A percentile compares a stretch with the other conserved stretches of the same genome.
phyloP scores from a whole-genome alignment of 2,797 vertebrate species.

The Neoniphon sammara region DNA sequence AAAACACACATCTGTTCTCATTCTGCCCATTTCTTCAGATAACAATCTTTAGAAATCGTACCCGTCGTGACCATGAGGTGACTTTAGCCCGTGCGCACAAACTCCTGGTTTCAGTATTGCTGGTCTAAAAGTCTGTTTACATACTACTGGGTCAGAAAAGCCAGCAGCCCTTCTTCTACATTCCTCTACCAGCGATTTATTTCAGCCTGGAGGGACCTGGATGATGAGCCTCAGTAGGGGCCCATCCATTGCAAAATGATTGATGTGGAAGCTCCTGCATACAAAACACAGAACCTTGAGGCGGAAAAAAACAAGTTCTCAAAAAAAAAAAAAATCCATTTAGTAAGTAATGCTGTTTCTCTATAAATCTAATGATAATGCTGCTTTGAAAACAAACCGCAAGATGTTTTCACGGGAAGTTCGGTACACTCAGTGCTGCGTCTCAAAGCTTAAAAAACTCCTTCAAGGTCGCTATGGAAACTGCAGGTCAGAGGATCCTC shows the following conservation, averaged over 20 bases:
- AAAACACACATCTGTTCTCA: conserved; percentile 11
- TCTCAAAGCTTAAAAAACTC: neutral
- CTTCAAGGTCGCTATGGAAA: conserved; percentile 9
- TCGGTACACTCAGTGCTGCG: neutral
- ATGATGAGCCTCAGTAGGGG: conserved; percentile 32
- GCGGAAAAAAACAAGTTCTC: conserved; percentile 25
- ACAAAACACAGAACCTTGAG: conserved; percentile 30
- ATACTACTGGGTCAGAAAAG: neutral
- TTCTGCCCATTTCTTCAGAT: conserved; percentile 10
- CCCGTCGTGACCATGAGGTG: conserved; percentile 11
- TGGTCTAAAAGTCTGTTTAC: neutral
- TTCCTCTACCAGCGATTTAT: neutral
- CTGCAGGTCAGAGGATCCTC: neutral
- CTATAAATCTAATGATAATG: conserved; percentile 9
- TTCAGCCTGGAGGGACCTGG: conserved; percentile 9
- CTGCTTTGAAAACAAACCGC: conserved; percentile 36
- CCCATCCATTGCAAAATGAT: conserved; percentile 27
- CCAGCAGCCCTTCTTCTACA: conserved; percentile 1
- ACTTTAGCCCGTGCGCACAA: conserved; percentile 20
- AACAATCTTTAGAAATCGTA: conserved; percentile 21
- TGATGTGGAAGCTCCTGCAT: conserved; percentile 29
- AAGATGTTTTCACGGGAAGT: conserved; percentile 19
- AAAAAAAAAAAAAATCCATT: neutral
- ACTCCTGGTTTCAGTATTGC: neutral
- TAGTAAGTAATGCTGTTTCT: neutral